Evolutionary conservation across 2,888 invertebrate genomes (phyloP).

Genomic region (Scotopteryx bipunctaria): DNA sequence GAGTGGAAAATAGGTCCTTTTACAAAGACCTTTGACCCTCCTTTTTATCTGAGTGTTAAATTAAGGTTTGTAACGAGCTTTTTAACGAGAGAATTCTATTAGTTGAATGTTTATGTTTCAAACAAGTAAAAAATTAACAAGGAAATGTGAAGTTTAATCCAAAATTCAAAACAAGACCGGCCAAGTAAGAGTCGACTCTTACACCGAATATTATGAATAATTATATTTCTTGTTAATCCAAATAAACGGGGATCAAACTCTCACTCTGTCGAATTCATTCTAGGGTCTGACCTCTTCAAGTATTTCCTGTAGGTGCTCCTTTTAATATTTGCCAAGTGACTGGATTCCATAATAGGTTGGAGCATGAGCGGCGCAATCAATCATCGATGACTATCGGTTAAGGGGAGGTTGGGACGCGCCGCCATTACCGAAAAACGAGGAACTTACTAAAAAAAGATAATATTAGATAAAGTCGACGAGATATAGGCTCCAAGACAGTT

Average conservation of each 20-base stretch:
- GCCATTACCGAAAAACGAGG: conserved; percentile 53
- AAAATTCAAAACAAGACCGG: no score
- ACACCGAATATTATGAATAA: no score
- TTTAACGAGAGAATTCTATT: background rate
- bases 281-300: background rate
- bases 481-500: no score
- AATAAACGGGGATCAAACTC: no score
- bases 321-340: conserved; percentile 57
- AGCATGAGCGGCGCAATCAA: conserved; percentile 54
- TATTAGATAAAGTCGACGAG: conserved; percentile 19
- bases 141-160: no score
- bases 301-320: conserved; percentile 33
- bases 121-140: no score
- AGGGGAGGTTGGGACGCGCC: conserved; percentile 44
- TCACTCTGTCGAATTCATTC: no score
- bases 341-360: conserved; percentile 52
- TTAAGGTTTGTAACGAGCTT: background rate
- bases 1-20: background rate
- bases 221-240: no score
- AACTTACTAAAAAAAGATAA: conserved; percentile 46
- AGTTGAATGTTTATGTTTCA: no score
- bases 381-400: conserved; percentile 58
- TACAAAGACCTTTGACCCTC: background rate
- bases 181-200: no score
- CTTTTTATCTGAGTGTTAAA: no score